Conservation (phyloP, 2,888 invertebrate species). For the Ferdinandea cuprea region DNA sequence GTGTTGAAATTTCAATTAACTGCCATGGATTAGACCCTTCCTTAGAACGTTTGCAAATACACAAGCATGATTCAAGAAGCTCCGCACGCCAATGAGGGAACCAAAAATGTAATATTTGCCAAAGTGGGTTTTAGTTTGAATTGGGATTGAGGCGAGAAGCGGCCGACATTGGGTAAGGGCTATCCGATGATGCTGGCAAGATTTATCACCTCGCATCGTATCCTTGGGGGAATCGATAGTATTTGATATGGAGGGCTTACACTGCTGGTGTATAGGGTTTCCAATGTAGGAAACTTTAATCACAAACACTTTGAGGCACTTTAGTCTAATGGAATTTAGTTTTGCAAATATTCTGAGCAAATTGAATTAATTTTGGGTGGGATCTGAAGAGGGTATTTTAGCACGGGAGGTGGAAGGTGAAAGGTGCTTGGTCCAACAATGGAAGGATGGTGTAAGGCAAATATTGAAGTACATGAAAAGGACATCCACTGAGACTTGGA, state of each 20-base stretch:
- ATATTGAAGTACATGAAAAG: neutral
- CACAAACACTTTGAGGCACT: conserved; percentile 55
- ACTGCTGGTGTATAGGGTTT: neutral
- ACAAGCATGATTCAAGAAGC: conserved; percentile 4
- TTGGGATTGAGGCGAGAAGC: conserved; percentile 8
- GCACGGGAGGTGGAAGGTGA: neutral
- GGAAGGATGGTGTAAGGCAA: neutral
- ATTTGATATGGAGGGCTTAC: conserved; percentile 36
- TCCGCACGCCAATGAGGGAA: neutral
- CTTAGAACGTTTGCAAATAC: conserved; percentile 35
- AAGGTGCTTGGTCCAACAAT: too few species aligned
- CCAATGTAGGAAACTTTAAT: conserved; percentile 16
- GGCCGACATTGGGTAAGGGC: neutral
- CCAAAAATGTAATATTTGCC: conserved; percentile 51
- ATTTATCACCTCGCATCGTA: conserved; percentile 56
- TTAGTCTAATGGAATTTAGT: conserved; percentile 66
- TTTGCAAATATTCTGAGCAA: conserved; percentile 43
- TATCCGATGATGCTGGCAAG: conserved; percentile 47
- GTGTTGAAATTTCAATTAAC: conserved; percentile 72
- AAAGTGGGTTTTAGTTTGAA: conserved; percentile 43
- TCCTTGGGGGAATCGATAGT: conserved; percentile 45
- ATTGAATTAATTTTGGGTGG: conserved; percentile 45
- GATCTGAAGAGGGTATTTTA: neutral
- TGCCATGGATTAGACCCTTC: conserved; percentile 33
- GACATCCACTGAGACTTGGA: neutral